Conservation (phyloP, 2,113 vertebrate genomes). For the Platysternon megacephalum region DNA sequence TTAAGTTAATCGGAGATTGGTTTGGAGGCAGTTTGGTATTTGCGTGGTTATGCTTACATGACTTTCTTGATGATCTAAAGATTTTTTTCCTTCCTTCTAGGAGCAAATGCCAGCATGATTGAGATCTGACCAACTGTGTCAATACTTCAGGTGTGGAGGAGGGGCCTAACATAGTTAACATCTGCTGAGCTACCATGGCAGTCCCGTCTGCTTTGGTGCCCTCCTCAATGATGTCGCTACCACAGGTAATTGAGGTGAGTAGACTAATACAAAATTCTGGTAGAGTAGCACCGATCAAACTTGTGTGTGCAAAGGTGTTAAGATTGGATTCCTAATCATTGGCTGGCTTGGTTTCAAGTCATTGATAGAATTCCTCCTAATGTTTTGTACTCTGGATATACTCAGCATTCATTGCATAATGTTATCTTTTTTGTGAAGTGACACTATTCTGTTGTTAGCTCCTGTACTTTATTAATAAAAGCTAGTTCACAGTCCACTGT, state of each 20-base stretch:
- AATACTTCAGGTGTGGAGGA: constrained; percentile 21
- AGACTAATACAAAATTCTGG: accelerated
- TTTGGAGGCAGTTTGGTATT: not conserved
- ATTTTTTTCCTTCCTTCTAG: constrained; percentile 42
- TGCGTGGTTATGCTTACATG: not conserved
- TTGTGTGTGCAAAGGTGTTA: not conserved
- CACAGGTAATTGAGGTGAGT: constrained; percentile 74
- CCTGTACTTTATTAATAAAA: not conserved
- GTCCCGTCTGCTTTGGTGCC: constrained; percentile 52
- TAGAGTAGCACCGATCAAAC: not conserved
- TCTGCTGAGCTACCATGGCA: constrained; percentile 63
- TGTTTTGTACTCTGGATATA: not conserved
- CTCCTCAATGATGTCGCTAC: constrained; percentile 72
- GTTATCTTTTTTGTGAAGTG: not conserved
- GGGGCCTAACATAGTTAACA: not conserved
- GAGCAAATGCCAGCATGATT: constrained; percentile 72
- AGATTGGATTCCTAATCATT: not conserved
- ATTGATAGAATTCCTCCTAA: not conserved
- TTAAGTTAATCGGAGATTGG: not conserved
- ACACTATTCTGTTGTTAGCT: not conserved
- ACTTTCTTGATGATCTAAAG: not conserved
- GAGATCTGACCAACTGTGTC: constrained; percentile 52
- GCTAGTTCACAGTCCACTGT: not conserved
- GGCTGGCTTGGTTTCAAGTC: not conserved
- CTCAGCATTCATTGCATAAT: not conserved